Evolutionary conservation across 2,797 vertebrate genomes (phyloP).

Genomic region (Darevskia nairensis): DNA sequence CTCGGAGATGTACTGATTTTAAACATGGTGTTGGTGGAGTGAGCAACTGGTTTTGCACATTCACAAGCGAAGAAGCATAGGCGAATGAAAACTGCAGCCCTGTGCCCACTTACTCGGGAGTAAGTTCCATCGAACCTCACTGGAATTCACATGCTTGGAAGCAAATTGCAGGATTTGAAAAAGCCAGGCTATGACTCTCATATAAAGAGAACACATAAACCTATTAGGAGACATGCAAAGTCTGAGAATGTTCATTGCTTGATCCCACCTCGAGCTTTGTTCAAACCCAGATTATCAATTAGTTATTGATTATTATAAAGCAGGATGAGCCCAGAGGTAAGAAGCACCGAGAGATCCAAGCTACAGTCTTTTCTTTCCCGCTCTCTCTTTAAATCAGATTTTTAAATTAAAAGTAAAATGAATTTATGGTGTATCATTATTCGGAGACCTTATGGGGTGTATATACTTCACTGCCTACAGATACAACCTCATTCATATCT

Average conservation of each 20-base stretch:
- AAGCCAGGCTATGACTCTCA: neutral
- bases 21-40: neutral
- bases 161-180: neutral
- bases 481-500: conserved; percentile 50
- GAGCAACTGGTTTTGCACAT: neutral
- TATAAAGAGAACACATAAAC: neutral
- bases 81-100: neutral
- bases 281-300: neutral
- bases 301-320: conserved; percentile 20
- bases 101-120: neutral
- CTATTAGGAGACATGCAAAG: neutral
- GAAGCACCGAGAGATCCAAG: neutral
- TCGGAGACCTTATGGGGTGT: conserved; percentile 38
- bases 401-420: conserved; percentile 58
- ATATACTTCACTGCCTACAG: conserved; percentile 36
- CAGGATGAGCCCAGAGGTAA: neutral
- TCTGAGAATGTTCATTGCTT: neutral
- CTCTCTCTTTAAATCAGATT: conserved; percentile 45
- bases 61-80: neutral
- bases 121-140: neutral
- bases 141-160: neutral
- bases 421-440: conserved; percentile 57
- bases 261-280: neutral
- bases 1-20: neutral
- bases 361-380: conserved; percentile 22